Percentiles rank a stretch among this genome's conserved stretches.
Conservation (phyloP, 1,140 invertebrate genomes). For the Sitodiplosis mosellana region DNA sequence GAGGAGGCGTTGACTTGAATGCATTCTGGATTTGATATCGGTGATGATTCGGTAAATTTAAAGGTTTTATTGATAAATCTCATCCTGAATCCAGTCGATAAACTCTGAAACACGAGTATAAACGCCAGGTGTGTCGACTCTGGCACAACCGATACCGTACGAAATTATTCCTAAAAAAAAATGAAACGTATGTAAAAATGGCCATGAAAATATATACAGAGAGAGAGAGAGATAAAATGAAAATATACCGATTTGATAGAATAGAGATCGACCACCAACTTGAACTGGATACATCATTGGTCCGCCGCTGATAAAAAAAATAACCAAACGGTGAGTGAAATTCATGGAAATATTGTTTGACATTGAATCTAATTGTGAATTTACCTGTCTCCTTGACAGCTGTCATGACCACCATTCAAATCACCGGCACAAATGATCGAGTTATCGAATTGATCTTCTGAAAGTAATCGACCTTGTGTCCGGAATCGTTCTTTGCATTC, state of each 20-base stretch:
- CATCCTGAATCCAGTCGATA: conserved; percentile 26
- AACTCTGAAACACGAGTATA: conserved; percentile 45
- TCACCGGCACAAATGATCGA: conserved; percentile 60
- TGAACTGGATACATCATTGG: conserved; percentile 41
- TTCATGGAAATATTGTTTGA: no score
- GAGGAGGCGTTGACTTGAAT: no score
- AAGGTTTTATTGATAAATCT: no score
- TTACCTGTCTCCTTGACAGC: conserved; percentile 53
- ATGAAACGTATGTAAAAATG: no score
- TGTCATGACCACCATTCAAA: conserved; percentile 50
- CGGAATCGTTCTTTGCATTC: conserved; percentile 40
- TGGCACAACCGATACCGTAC: conserved; percentile 50
- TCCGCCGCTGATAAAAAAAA: conserved; percentile 45
- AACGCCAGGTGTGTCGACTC: conserved; percentile 47
- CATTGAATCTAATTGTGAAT: no score
- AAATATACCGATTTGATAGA: conserved; percentile 45
- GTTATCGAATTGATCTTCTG: conserved; percentile 32
- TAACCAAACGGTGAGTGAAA: no score
- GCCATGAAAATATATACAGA: no score
- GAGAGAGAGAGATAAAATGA: no score
- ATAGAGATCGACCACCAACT: conserved; percentile 14
- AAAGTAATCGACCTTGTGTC: conserved; percentile 31
- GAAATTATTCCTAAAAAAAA: no score
- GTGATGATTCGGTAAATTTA: no score
- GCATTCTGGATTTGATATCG: no score